Conservation (phyloP, 2,113 vertebrate species). For the Gallinago paraguaiae region DNA sequence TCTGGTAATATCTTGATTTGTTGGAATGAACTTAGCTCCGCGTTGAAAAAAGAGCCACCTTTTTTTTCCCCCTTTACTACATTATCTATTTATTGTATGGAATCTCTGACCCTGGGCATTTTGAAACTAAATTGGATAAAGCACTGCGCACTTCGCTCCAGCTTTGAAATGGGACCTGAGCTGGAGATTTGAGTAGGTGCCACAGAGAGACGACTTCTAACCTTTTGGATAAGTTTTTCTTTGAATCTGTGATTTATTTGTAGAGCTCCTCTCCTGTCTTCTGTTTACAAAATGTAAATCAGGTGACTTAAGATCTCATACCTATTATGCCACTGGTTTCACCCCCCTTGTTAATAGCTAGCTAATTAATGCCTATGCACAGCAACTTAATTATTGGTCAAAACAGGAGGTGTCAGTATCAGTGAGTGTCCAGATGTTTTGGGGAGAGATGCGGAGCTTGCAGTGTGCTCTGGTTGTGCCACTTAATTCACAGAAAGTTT, state of each 20-base stretch:
- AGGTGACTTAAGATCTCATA: background rate
- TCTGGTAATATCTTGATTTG: background rate
- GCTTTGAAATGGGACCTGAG: rapidly evolving
- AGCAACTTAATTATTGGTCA: background rate
- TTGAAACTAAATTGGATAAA: background rate
- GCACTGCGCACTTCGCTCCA: background rate
- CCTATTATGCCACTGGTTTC: background rate
- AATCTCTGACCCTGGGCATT: background rate
- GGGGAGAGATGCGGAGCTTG: background rate
- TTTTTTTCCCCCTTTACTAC: background rate
- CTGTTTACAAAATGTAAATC: background rate
- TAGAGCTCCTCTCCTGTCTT: background rate
- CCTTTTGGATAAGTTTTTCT: background rate
- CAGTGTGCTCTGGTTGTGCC: background rate
- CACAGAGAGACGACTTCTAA: background rate
- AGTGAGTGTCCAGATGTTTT: background rate
- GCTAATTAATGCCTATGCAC: background rate
- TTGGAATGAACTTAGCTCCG: background rate
- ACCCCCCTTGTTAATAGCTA: rapidly evolving
- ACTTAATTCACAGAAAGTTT: background rate
- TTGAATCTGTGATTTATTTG: background rate
- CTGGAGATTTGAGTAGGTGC: background rate
- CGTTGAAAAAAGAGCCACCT: background rate
- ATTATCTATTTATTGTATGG: rapidly evolving
- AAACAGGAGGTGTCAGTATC: background rate